A percentile compares a stretch with the other conserved stretches of the same genome.
Evolutionary conservation across 2,888 invertebrate genomes (phyloP).

Genomic region (Acanthacorydalis orientalis): DNA sequence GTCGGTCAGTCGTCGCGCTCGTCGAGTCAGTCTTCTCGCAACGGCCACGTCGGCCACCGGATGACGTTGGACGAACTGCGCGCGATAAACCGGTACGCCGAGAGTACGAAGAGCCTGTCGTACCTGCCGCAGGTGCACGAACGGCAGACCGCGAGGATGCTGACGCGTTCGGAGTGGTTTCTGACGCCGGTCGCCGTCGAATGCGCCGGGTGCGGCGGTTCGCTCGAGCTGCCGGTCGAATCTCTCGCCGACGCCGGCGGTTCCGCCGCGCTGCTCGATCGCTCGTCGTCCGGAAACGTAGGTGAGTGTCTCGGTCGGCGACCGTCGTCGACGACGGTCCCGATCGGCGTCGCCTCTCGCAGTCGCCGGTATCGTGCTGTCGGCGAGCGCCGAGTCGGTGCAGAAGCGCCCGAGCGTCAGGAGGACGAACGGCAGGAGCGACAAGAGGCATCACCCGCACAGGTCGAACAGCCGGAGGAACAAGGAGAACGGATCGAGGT

Average conservation of each 20-base stretch:
- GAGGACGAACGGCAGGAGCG: conserved; percentile 32
- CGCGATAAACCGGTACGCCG: conserved; percentile 77
- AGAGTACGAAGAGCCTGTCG: conserved; percentile 80
- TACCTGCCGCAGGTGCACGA: conserved; percentile 91
- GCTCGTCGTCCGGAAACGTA: conserved; percentile 38
- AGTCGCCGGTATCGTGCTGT: conserved; percentile 41
- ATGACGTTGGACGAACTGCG: conserved; percentile 72
- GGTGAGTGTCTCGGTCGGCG: conserved; percentile 21
- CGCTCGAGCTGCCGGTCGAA: conserved; percentile 25
- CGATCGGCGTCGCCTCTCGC: neutral
- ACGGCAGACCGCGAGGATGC: conserved; percentile 90
- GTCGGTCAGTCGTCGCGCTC: conserved; percentile 44
- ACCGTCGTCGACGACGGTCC: neutral
- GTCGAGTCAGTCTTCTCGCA: conserved; percentile 45
- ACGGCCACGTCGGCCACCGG: conserved; percentile 42
- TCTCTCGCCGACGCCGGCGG: conserved; percentile 21
- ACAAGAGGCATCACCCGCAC: conserved; percentile 32
- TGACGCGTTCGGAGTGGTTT: conserved; percentile 96
- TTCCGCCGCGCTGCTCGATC: conserved; percentile 22
- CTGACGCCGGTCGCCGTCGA: conserved; percentile 49
- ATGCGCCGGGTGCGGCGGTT: conserved; percentile 27
- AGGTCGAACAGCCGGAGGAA: conserved; percentile 36
- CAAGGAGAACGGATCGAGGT: conserved; percentile 35
- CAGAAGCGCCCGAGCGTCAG: conserved; percentile 39
- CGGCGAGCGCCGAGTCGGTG: conserved; percentile 44